Base-by-base conservation (phyloP, 1,140 invertebrate genomes). In the Mizuhopecten yessoensis region DNA sequence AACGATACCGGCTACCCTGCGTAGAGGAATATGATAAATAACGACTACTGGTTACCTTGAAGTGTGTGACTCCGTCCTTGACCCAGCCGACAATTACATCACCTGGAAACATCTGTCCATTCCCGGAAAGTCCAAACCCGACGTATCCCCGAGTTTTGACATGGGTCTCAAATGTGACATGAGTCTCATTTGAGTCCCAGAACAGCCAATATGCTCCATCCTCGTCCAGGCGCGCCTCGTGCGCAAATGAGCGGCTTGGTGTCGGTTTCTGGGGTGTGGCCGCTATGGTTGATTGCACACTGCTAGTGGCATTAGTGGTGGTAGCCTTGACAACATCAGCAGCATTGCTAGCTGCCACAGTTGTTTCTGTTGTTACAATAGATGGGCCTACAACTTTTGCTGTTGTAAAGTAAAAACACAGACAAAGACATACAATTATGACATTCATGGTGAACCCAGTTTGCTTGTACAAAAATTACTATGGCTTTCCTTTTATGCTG, bases 11-110 rank as follows among this genome's bases (percentile, higher is more conserved):
- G n/a, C n/a, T n/a, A n/a, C n/a, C n/a, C n/a, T n/a, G n/a, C n/a
- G n/a, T n/a, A n/a, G n/a, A n/a, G n/a, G n/a, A n/a, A n/a, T n/a
- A n/a, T n/a, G n/a, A n/a, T n/a, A n/a, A n/a, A n/a, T n/a, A n/a
- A n/a, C n/a, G n/a, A n/a, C n/a, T n/a, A n/a, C n/a, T n/a, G n/a
- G n/a, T n/a, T n/a, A 93, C 92, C 86, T 89, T 45, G 75, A 94
- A 93, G 86, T 94, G 97, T 97, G 86, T 97, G 96, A 89, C 87
- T 9, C 93, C 94, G 97, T 98, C 98, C 94, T 98, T 98, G 9
- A 98, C 97, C 98, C 98, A 99, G 20, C 97, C 97, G 33, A 98
- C 96, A 7, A 98, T 97, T 91, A 99, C 97, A 96, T 99, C 98
- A 0, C 98, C 98, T 20, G 97, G 97, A 93, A 97, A 97, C 98